Base-by-base conservation (phyloP, 2,888 invertebrate genomes). In the Andricus quercusramuli region DNA sequence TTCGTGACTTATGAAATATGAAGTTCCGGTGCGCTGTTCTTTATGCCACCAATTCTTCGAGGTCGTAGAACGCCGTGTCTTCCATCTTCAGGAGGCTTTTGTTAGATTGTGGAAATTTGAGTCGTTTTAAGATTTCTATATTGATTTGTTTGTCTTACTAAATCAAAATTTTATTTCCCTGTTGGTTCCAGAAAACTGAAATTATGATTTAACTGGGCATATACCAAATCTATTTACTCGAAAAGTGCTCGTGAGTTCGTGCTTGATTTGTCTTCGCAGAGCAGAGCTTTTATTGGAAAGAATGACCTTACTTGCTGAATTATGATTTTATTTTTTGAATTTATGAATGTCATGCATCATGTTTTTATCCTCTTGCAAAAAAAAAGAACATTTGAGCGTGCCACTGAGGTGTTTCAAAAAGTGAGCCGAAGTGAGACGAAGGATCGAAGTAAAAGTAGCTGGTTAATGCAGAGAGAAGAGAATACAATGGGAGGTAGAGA, bases 381-480 rank as follows among this genome's bases (percentile, higher is more conserved):
- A 32, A 56, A n/a, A 56, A 11, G 11, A 47, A 20, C 20, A 56
- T n/a, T 2, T 51, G 29, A 51, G 20, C 11, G 8, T 51, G 20
- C 25, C 25, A 47, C 11, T 70, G 47, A 29, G 32, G 29, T 47
- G 32, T 29, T 70, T n/a, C 20, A n/a, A 20, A 29, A 70, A 13
- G 51, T 47, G 56, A 51, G 32, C n/a, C 56, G 59, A 56, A 56
- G 32, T 20, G 74, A 74, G 56, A 32, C 56, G 56, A 70, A 56
- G 51, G 51, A 70, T 70, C 70, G 51, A 74, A 74, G 74, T 37
- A 51, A 59, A 74, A 74, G 74, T 74, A 74, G 51, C 74, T 74
- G 74, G 47, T 56, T 70, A 29, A 64, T 64, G 64, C 41, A 67
- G n/a, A 67, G 67, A 64, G 67, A 44, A 67, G 67, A 64, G 44